These are phyloP conservation scores for Lasioglossum villosulum DNA, from an alignment of 2,888 invertebrate species.

Conservation along the genomic window DNA sequence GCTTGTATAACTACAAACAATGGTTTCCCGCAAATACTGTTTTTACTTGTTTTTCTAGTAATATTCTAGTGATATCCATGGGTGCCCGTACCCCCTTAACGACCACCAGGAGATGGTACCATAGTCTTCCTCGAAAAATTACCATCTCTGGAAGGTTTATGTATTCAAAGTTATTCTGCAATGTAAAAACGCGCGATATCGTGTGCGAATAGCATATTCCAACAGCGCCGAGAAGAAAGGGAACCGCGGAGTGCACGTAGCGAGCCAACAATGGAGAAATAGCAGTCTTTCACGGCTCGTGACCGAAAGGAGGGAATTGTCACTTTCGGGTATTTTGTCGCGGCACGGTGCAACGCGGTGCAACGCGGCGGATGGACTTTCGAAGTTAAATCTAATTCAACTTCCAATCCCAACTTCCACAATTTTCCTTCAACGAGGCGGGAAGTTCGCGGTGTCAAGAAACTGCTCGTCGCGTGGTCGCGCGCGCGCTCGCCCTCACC, in stretches of 20 bases:
- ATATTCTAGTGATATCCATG: too few species aligned
- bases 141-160: background rate
- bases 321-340: slow-evolving; percentile 44
- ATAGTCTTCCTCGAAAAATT: background rate
- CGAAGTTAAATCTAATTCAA: slow-evolving; percentile 57
- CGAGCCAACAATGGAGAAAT: slow-evolving; percentile 10
- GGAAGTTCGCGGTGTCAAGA: slow-evolving; percentile 35
- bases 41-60: too few species aligned
- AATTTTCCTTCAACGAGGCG: slow-evolving; percentile 38
- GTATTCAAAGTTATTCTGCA: background rate
- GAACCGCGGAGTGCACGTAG: background rate
- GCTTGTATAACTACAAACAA: too few species aligned
- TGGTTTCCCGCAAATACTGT: too few species aligned
- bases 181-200: background rate
- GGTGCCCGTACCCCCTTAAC: background rate
- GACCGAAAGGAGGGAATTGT: slow-evolving; percentile 46
- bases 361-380: slow-evolving; percentile 26
- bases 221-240: background rate
- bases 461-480: slow-evolving; percentile 17
- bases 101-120: too few species aligned
- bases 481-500: background rate
- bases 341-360: background rate
- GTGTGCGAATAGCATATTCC: background rate
- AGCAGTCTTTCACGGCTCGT: slow-evolving; percentile 27
- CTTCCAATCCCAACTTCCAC: slow-evolving; percentile 46